Conservation (phyloP, 1,140 invertebrate genomes). For the Lepidurus apus region DNA sequence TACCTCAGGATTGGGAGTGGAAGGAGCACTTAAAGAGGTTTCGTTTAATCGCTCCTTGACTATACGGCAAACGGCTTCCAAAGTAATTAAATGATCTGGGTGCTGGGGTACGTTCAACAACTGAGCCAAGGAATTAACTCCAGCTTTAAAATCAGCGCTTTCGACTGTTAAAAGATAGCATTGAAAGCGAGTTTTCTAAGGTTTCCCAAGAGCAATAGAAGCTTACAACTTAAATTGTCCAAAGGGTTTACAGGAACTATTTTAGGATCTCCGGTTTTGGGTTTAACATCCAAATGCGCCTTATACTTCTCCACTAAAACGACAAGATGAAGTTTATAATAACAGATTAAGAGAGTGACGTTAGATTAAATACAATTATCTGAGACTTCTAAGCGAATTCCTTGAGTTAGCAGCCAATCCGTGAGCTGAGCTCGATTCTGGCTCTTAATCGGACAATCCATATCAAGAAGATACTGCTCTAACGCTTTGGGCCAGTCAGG, state of each 20-base stretch:
- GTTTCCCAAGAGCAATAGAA: conserved; percentile 35
- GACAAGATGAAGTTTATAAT: conserved; percentile 32
- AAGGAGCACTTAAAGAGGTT: conserved; percentile 59
- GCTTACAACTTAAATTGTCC: conserved; percentile 79
- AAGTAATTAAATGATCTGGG: conserved; percentile 68
- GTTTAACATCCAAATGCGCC: conserved; percentile 55
- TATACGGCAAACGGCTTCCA: conserved; percentile 66
- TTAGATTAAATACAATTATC: conserved; percentile 62
- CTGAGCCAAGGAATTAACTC: conserved; percentile 66
- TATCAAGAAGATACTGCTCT: conserved; percentile 66
- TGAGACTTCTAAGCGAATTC: conserved; percentile 72
- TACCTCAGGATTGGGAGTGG: background rate
- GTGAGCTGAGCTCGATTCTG: conserved; percentile 55
- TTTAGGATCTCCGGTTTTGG: conserved; percentile 54
- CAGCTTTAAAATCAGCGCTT: conserved; percentile 72
- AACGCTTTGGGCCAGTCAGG: conserved; percentile 66
- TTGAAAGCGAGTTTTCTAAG: background rate
- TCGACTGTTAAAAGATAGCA: conserved; percentile 59
- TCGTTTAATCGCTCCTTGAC: conserved; percentile 60
- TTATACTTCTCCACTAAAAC: conserved; percentile 64
- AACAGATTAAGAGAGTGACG: conserved; percentile 29
- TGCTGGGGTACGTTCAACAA: conserved; percentile 73
- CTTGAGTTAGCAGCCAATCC: conserved; percentile 80
- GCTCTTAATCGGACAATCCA: conserved; percentile 52
- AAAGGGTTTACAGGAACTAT: conserved; percentile 72